A percentile compares a stretch with the other conserved stretches of the same genome.
Evolutionary conservation across 1,140 invertebrate species (phyloP).

Genomic region (Heliothis subflexa): DNA sequence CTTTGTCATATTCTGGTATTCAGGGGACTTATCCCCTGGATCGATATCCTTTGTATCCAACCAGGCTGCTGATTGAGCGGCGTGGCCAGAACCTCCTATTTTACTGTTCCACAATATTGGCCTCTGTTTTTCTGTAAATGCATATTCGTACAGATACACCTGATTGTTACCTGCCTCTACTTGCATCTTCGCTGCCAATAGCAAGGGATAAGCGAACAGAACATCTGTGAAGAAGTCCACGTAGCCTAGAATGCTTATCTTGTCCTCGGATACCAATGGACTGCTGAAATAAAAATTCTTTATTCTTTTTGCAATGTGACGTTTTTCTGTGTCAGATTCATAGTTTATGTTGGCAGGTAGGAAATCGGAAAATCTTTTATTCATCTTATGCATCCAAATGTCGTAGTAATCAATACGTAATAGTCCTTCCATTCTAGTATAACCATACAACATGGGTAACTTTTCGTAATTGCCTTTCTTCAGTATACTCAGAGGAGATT

Average conservation of each 20-base stretch:
- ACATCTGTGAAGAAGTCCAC: slow-evolving; percentile 56
- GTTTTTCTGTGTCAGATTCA: slow-evolving; percentile 44
- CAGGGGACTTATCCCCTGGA: no score
- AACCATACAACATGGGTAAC: slow-evolving; percentile 39
- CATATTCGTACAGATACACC: slow-evolving; percentile 57
- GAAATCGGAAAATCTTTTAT: slow-evolving; percentile 54
- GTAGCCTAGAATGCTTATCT: slow-evolving; percentile 32
- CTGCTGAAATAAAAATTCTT: slow-evolving; percentile 57
- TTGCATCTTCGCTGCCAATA: slow-evolving; percentile 45
- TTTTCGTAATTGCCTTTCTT: slow-evolving; percentile 26
- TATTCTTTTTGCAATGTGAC: slow-evolving; percentile 45
- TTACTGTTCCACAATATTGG: no score
- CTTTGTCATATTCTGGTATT: no score
- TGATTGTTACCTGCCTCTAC: slow-evolving; percentile 47
- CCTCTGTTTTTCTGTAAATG: slow-evolving; percentile 41
- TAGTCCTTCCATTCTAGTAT: slow-evolving; percentile 52
- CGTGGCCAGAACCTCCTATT: no score
- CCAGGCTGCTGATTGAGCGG: no score
- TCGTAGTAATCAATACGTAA: slow-evolving; percentile 28
- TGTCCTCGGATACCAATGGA: slow-evolving; percentile 36
- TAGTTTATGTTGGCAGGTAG: slow-evolving; percentile 55
- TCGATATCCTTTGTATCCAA: no score
- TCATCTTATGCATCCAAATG: slow-evolving; percentile 50
- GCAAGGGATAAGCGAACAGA: slow-evolving; percentile 46
- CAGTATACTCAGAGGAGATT: slow-evolving; percentile 48